Percentiles rank a stretch among this genome's conserved stretches.
Conservation (phyloP, 2,113 vertebrate species). For the Bothrops jararaca region DNA sequence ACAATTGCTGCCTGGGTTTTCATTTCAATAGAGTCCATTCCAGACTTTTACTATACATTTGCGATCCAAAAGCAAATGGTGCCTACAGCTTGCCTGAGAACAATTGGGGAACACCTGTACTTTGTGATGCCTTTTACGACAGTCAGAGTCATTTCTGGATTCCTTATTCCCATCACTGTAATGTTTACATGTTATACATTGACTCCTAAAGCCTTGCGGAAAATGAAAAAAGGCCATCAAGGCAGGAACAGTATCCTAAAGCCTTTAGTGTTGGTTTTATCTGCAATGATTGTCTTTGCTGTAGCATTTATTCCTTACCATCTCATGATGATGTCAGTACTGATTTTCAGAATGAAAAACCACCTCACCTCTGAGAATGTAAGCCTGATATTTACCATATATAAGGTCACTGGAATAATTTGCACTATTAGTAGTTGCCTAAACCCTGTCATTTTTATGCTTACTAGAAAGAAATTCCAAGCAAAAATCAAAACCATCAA, state of each 20-base stretch:
- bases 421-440: constrained; percentile 77
- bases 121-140: constrained; percentile 57
- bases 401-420: constrained; percentile 71
- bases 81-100: constrained; percentile 45
- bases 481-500: constrained; percentile 46
- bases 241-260: constrained; percentile 55
- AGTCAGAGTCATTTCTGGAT: constrained; percentile 67
- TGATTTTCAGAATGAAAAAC: constrained; percentile 64
- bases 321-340: constrained; percentile 65
- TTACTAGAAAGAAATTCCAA: constrained; percentile 72
- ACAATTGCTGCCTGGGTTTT: constrained; percentile 63
- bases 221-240: constrained; percentile 48
- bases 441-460: constrained; percentile 76
- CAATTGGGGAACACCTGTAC: constrained; percentile 51
- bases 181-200: constrained; percentile 69
- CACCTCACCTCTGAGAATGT: constrained; percentile 53
- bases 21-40: constrained; percentile 55
- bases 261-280: constrained; percentile 70
- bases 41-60: constrained; percentile 67
- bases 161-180: constrained; percentile 69
- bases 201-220: constrained; percentile 65
- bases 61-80: constrained; percentile 11
- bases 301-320: constrained; percentile 78
- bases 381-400: constrained; percentile 56
- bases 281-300: constrained; percentile 69